phyloP scores from a whole-genome alignment of 2,113 vertebrate species.

The Caracal caracal region DNA sequence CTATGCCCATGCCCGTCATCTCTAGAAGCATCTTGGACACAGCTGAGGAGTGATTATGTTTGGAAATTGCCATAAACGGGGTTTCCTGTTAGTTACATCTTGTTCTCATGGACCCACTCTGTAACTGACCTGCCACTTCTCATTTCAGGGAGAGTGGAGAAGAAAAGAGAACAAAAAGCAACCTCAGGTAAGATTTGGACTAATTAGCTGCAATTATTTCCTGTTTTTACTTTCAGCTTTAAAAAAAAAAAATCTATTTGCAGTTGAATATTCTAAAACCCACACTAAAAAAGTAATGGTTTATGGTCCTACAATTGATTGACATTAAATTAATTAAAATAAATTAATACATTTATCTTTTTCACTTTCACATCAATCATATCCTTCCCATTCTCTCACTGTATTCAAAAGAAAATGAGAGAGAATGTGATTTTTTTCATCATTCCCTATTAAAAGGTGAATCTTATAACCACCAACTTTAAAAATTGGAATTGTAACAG shows the following conservation, averaged over 20 bases:
- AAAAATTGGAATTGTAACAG: neutral
- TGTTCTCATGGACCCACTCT: neutral
- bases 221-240: slow-evolving; percentile 20
- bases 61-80: neutral
- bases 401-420: neutral
- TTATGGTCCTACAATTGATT: neutral
- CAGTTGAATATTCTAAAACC: slow-evolving; percentile 8
- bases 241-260: neutral
- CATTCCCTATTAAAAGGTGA: slow-evolving; percentile 39
- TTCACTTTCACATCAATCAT: neutral
- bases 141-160: slow-evolving; percentile 69
- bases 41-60: neutral
- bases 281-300: neutral
- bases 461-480: neutral
- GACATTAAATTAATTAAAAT: slow-evolving; percentile 49
- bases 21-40: neutral
- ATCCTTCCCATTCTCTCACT: slow-evolving; percentile 4
- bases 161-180: slow-evolving; percentile 62
- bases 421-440: slow-evolving; percentile 11
- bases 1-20: neutral
- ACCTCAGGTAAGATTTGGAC: slow-evolving; percentile 60
- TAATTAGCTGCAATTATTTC: neutral
- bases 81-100: neutral
- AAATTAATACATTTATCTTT: slow-evolving; percentile 24
- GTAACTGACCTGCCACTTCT: slow-evolving; percentile 55